phyloP scores from a whole-genome alignment of 1,140 invertebrate genomes.

The Diorhabda sublineata region DNA sequence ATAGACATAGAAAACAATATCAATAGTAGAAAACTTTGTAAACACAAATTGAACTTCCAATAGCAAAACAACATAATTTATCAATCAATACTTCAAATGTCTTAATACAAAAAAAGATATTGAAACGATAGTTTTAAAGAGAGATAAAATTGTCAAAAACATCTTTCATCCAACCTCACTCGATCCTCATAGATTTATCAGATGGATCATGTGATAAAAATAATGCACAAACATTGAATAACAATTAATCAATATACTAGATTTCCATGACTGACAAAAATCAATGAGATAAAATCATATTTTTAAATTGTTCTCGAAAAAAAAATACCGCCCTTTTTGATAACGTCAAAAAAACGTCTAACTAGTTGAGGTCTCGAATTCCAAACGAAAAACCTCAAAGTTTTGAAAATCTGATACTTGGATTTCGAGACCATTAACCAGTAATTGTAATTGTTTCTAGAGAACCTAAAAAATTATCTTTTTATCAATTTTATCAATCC shows the following conservation, averaged over 20 bases:
- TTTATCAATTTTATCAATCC: constrained; percentile 14
- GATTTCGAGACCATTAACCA: constrained; percentile 39
- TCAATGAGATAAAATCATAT: not conserved
- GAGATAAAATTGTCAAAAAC: too few relatives aligned
- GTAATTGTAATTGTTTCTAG: constrained; percentile 23
- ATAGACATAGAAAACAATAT: too few relatives aligned
- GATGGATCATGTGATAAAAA: not conserved
- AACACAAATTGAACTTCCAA: too few relatives aligned
- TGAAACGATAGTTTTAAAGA: too few relatives aligned
- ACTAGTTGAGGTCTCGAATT: constrained; percentile 43
- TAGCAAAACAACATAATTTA: too few relatives aligned
- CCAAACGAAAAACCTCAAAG: constrained; percentile 25
- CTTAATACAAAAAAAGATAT: too few relatives aligned
- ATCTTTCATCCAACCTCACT: not conserved
- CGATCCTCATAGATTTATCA: not conserved
- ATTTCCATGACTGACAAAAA: not conserved
- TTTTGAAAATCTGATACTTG: constrained; percentile 25
- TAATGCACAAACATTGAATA: not conserved
- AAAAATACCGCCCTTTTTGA: constrained; percentile 23
- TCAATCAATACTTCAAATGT: too few relatives aligned
- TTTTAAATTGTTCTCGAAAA: constrained; percentile 17
- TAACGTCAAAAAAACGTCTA: constrained; percentile 34
- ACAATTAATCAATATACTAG: not conserved
- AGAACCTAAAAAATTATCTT: not conserved
- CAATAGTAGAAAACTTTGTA: too few relatives aligned